A percentile compares a stretch with the other conserved stretches of the same genome.
These are phyloP conservation scores for Ephialtes manifestator DNA, from an alignment of 2,888 invertebrate genomes.

Conservation along the genomic window DNA sequence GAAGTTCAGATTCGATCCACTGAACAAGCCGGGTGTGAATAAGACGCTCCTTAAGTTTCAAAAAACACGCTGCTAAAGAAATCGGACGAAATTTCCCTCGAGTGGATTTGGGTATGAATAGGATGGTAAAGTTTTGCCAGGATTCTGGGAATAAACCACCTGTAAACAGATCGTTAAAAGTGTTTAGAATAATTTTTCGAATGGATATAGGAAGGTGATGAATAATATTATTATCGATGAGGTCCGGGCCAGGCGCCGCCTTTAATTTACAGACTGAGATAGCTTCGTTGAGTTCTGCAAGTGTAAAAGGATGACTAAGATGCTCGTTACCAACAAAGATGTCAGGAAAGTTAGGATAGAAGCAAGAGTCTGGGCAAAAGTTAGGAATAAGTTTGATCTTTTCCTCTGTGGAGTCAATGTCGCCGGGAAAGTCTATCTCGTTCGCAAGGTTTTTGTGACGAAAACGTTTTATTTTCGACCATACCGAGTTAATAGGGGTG, in stretches of 20 bases:
- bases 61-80: slow-evolving; percentile 17
- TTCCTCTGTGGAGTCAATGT: background rate
- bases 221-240: slow-evolving; percentile 15
- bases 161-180: background rate
- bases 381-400: background rate
- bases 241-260: slow-evolving; percentile 29
- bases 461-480: too few relatives aligned
- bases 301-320: too few relatives aligned
- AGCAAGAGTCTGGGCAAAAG: background rate
- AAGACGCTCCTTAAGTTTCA: too few relatives aligned
- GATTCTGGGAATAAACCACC: background rate
- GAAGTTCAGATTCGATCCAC: too few relatives aligned
- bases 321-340: too few relatives aligned
- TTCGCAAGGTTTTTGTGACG: background rate
- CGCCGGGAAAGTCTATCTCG: background rate
- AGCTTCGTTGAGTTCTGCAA: too few relatives aligned
- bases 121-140: background rate
- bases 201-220: background rate
- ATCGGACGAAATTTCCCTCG: too few relatives aligned
- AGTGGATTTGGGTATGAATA: slow-evolving; percentile 40
- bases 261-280: slow-evolving; percentile 1
- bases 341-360: too few relatives aligned
- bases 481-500: background rate
- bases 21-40: too few relatives aligned
- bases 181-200: background rate